Base-by-base conservation (phyloP, 1,140 invertebrate species). In the Lethocerus indicus region DNA sequence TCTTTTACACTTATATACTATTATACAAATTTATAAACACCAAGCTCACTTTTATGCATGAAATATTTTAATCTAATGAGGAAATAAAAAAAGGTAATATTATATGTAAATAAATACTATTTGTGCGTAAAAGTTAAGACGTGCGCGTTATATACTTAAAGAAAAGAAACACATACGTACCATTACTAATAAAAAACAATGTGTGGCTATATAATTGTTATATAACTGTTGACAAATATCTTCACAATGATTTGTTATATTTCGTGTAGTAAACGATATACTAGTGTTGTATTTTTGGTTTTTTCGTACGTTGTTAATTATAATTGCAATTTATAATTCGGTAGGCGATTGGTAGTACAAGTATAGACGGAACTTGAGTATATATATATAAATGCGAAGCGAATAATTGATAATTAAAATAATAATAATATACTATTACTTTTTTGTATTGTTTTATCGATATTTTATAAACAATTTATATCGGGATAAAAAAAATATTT, bases 1-100 rank as follows among this genome's bases (percentile, higher is more conserved):
- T n/a, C n/a, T n/a, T n/a, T n/a, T n/a, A n/a, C n/a, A n/a, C n/a
- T n/a, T n/a, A n/a, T n/a, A n/a, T n/a, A n/a, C n/a, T n/a, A n/a
- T n/a, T n/a, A n/a, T n/a, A n/a, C n/a, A n/a, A n/a, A n/a, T n/a
- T n/a, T n/a, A n/a, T 14, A 51, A 43, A 51, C 50, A 51, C 50
- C 43, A 51, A 45, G 50, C 50, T 51, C 50, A 51, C 50, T 51
- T 51, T 46, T 44, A 46, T 51, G 50, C 50, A 51, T 51, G 50
- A 23, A 51, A 47, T 51, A 51, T 51, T 47, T 51, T 51, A 51
- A 46, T 51, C 50, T 51, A 46, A 39, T 6, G 23, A 20, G 23
- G 23, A 20, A 39, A 39, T 39, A 39, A 50, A 23, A 50, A 50
- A 40, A 47, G 26, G n/a, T 27, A 48, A 48, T 39, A 24, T 39